Base-by-base conservation (phyloP, 1,140 invertebrate genomes). In the Caerostris extrusa region DNA sequence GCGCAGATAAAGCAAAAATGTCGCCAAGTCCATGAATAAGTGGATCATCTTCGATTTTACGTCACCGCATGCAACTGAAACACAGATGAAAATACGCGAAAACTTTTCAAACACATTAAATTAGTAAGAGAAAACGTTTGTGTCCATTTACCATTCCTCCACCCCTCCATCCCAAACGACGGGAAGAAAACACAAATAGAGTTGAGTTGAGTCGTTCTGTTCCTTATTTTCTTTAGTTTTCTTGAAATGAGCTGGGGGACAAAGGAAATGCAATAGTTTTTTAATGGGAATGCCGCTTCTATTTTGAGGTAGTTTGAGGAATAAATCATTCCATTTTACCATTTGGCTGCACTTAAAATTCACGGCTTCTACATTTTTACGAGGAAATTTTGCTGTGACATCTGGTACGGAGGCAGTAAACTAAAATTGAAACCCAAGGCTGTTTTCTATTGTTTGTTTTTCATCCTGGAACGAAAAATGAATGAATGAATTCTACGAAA, bases 251-350 rank as follows among this genome's bases (percentile, higher is more conserved):
- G 57, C 19, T 19, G 82, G 7, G 55, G 57, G 57, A 85, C 82
- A 58, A 56, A 58, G 55, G 57, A 85, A 85, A 85, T n/a, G 82
- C 82, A 57, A 85, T 85, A 85, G 55, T 85, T 85, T 85, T 85
- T 85, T 85, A 85, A 85, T 85, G 82, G 82, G 55, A 85, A 58
- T 85, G 19, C 57, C 19, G 82, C n/a, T 85, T 85, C 82, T 85
- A 57, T 57, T 85, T 85, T 58, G 55, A 56, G 55, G 82, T 85
- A 85, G 82, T 85, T 85, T 85, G 55, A 57, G 19, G 57, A 85
- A 85, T 85, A 85, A 85, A 85, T 85, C 57, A 56, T 85, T 56
- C 82, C 55, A 85, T 85, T 85, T 85, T 85, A 85, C 57, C 82
- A 85, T 85, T 85, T 85, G 82, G 82, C 34, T 77, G 71, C 71